These are phyloP conservation scores for Physella acuta DNA, from an alignment of 1,140 invertebrate genomes.

Conservation along the genomic window DNA sequence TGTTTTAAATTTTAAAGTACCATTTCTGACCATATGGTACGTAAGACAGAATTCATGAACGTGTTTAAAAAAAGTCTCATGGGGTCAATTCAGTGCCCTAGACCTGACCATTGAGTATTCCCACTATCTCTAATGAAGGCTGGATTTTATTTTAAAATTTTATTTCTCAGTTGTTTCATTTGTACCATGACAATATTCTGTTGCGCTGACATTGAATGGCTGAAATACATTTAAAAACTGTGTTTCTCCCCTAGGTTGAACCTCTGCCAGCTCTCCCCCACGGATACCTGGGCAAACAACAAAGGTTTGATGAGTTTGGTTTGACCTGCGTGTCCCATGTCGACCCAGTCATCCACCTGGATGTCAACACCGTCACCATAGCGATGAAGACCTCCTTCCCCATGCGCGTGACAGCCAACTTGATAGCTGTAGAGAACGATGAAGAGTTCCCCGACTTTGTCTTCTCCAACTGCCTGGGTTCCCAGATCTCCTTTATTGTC, in stretches of 20 bases:
- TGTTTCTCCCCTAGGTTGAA: slow-evolving; percentile 23
- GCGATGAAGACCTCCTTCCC: slow-evolving; percentile 40
- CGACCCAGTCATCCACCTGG: slow-evolving; percentile 55
- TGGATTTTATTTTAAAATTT: no score
- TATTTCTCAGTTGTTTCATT: no score
- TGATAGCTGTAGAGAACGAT: slow-evolving; percentile 50
- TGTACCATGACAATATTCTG: no score
- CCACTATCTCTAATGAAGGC: no score
- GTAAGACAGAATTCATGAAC: no score
- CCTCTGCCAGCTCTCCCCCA: slow-evolving; percentile 55
- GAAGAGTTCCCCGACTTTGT: slow-evolving; percentile 53
- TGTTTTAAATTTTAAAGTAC: no score
- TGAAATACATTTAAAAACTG: no score
- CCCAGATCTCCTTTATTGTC: slow-evolving; percentile 46
- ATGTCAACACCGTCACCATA: slow-evolving; percentile 50
- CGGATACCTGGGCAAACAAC: slow-evolving; percentile 57
- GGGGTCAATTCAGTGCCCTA: no score
- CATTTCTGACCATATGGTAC: no score
- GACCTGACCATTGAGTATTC: no score
- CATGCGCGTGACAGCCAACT: slow-evolving; percentile 56
- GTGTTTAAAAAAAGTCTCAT: no score
- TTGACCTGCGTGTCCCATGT: slow-evolving; percentile 50
- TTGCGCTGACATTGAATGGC: no score
- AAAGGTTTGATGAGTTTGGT: slow-evolving; percentile 53
- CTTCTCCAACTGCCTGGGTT: slow-evolving; percentile 52